Conservation (phyloP, 2,888 invertebrate species). For the Blastobasis adustella region DNA sequence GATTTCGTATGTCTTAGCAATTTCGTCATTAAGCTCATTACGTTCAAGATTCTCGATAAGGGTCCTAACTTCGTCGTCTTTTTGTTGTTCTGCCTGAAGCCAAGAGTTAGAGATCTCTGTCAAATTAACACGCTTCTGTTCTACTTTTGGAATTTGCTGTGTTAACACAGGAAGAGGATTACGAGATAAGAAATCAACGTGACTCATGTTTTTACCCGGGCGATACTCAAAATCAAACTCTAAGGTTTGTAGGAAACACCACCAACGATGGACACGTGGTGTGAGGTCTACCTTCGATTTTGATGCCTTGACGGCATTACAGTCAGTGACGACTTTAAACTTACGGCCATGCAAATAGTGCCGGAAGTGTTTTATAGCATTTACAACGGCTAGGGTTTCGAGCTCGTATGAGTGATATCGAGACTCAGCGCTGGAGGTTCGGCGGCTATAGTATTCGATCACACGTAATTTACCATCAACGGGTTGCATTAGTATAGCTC, state of each 20-base stretch:
- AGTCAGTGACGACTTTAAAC: conserved; percentile 20
- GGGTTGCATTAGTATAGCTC: conserved; percentile 15
- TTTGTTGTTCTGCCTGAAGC: conserved; percentile 8
- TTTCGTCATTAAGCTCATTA: not conserved
- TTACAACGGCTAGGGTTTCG: conserved; percentile 20
- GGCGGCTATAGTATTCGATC: conserved; percentile 13
- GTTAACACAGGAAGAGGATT: conserved; percentile 3
- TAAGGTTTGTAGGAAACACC: conserved; percentile 15
- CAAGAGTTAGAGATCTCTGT: conserved; percentile 3
- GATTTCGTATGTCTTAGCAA: conserved; percentile 11
- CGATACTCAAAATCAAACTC: conserved; percentile 10
- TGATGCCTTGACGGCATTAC: conserved; percentile 17
- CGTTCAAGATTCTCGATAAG: not conserved
- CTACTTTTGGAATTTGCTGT: not conserved
- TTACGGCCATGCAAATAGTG: conserved; percentile 15
- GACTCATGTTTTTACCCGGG: conserved; percentile 8
- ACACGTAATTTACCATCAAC: conserved; percentile 2
- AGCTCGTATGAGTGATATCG: conserved; percentile 19
- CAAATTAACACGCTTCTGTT: conserved; percentile 7
- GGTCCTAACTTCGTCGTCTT: conserved; percentile 1
- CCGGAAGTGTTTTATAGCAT: conserved; percentile 17
- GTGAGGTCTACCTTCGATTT: conserved; percentile 12
- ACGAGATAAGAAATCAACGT: conserved; percentile 12
- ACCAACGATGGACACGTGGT: conserved; percentile 16
- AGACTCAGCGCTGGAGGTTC: conserved; percentile 13